Evolutionary conservation across 2,797 vertebrate species (phyloP).

Genomic region (Odontamblyopus lacepedii): DNA sequence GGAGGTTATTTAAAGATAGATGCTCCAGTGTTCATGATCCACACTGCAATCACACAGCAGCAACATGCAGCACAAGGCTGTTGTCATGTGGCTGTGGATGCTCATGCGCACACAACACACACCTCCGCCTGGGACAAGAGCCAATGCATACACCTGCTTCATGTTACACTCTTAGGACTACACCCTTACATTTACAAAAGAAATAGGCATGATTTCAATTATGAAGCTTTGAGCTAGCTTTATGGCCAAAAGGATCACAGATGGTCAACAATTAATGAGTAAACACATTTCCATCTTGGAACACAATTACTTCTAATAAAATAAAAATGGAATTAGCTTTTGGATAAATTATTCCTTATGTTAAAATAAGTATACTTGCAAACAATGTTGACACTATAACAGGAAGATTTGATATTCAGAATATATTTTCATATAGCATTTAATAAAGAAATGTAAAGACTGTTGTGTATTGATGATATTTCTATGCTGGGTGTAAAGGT

Average conservation of each 20-base stretch:
- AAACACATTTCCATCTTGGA: too few species aligned
- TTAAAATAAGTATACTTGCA: too few species aligned
- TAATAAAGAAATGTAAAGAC: not conserved
- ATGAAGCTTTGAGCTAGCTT: constrained; percentile 61
- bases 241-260: constrained; percentile 60
- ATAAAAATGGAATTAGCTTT: too few species aligned
- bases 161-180: constrained; percentile 33
- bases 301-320: too few species aligned
- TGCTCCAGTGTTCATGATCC: constrained; percentile 68
- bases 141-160: constrained; percentile 28
- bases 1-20: constrained; percentile 81
- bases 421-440: too few species aligned
- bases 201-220: constrained; percentile 40
- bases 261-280: constrained; percentile 37
- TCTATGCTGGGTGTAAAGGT: not conserved
- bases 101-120: constrained; percentile 34
- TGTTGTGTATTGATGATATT: not conserved
- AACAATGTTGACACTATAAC: not conserved
- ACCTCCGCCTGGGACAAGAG: constrained; percentile 37
- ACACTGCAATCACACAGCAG: constrained; percentile 60
- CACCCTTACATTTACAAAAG: constrained; percentile 48
- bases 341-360: too few species aligned
- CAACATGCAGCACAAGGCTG: constrained; percentile 49
- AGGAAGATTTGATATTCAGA: not conserved
- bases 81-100: constrained; percentile 39